Evolutionary conservation across 2,888 invertebrate species (phyloP).

Genomic region (Cosmorhoe ocellata): DNA sequence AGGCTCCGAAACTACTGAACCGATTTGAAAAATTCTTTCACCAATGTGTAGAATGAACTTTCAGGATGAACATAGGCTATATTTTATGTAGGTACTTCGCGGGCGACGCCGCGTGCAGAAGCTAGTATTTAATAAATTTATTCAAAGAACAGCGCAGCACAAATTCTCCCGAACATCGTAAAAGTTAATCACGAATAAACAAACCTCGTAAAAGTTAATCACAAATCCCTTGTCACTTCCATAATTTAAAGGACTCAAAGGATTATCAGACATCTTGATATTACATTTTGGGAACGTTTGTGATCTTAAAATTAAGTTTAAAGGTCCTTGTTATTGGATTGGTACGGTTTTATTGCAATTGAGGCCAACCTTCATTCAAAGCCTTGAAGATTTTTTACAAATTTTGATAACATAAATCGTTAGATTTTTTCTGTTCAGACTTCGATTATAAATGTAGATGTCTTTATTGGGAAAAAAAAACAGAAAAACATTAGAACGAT

Average conservation of each 20-base stretch:
- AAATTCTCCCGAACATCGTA: constrained; percentile 8
- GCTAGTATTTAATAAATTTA: constrained; percentile 3
- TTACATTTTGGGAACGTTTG: constrained; percentile 31
- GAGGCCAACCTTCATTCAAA: not conserved
- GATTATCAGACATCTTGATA: constrained; percentile 35
- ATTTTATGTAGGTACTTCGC: no score
- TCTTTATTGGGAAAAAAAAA: no score
- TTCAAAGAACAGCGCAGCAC: constrained; percentile 5
- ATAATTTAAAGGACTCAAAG: constrained; percentile 33
- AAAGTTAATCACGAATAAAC: constrained; percentile 28
- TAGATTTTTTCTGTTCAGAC: no score
- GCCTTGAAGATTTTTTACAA: no score
- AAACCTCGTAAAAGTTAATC: constrained; percentile 28
- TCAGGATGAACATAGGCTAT: no score
- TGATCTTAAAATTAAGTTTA: constrained; percentile 39
- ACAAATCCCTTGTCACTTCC: constrained; percentile 29
- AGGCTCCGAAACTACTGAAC: no score
- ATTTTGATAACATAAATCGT: no score
- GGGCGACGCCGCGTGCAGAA: no score
- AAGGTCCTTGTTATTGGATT: constrained; percentile 16
- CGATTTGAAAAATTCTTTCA: no score
- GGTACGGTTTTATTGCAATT: constrained; percentile 3
- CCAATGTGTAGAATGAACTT: no score
- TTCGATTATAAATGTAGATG: no score
- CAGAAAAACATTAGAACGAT: no score